Evolutionary conservation across 1,140 invertebrate genomes (phyloP), one percentile per base, ranked within the genome.

Genomic region (Galendromus occidentalis): DNA sequence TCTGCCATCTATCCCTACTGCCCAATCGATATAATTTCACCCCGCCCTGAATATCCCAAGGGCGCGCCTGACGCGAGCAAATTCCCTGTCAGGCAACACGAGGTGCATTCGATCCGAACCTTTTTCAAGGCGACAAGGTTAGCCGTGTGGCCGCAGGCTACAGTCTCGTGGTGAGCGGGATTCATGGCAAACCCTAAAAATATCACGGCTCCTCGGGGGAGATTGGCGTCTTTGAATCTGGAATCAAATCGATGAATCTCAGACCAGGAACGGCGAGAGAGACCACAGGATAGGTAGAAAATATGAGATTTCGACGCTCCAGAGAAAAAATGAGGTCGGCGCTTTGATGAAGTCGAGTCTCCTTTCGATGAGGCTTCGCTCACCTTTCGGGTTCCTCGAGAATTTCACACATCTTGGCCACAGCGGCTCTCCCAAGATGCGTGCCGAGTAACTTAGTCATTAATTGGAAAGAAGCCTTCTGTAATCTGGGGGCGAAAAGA

Each of bases 341-440:
- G 4, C 20, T 47, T 47, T 25, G 45, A 47, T 47, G 6, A 7
- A 44, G 28, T n/a, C n/a, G n/a, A n/a, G n/a, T n/a, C n/a, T n/a
- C n/a, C n/a, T n/a, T n/a, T n/a, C n/a, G n/a, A n/a, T n/a, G n/a
- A n/a, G n/a, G n/a, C n/a, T n/a, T 47, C 14, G 25, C 51, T 59
- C 9, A 25, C 51, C 51, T 14, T 25, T 25, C 51, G 33, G 51
- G 51, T 25, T 59, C 51, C 22, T 59, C 51, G 33, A 59, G 51
- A 33, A 59, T 59, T 59, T 59, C 51, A 22, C 51, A 59, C 51
- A 59, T 59, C 9, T 59, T 59, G 25, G 51, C 51, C 25, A 59
- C 51, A 5, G 51, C 51, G 12, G 51, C 51, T 17, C 51, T 25
- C 2, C 51, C 51, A 17, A 59, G 33, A 9, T 59, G 51, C 17